A percentile compares a stretch with the other conserved stretches of the same genome.
These are phyloP conservation scores for Helicolenus hilgendorfi DNA, from an alignment of 2,797 vertebrate species.

Conservation along the genomic window DNA sequence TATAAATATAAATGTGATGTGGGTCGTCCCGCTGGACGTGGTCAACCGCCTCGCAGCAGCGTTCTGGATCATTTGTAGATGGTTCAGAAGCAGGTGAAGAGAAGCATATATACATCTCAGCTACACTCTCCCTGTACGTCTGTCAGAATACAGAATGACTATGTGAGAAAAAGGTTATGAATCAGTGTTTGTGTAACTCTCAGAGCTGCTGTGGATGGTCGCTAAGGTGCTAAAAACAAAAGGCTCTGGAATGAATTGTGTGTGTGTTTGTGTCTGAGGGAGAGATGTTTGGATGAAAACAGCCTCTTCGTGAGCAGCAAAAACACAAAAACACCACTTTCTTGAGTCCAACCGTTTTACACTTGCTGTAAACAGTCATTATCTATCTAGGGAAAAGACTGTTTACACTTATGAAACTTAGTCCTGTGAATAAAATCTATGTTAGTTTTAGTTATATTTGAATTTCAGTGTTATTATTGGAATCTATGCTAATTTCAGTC, in stretches of 20 bases:
- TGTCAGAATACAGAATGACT: background rate
- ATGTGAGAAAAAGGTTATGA: background rate
- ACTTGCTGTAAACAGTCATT: slow-evolving; percentile 45
- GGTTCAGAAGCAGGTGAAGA: background rate
- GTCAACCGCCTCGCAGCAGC: background rate
- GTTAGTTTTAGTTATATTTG: background rate
- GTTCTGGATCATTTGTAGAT: background rate
- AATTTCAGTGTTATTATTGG: background rate
- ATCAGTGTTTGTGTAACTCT: background rate
- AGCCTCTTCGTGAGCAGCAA: slow-evolving; percentile 4
- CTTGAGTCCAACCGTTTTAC: slow-evolving; percentile 8
- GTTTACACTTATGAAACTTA: background rate
- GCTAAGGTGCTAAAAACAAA: slow-evolving; percentile 2
- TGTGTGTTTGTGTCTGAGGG: background rate
- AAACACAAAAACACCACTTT: slow-evolving; percentile 29
- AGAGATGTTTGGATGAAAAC: background rate
- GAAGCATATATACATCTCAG: background rate
- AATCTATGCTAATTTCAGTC: background rate
- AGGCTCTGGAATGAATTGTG: background rate
- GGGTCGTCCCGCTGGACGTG: background rate
- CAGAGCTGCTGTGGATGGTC: background rate
- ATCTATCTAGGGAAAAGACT: background rate
- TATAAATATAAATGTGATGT: background rate
- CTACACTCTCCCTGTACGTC: background rate
- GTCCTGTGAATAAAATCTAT: background rate